phyloP scores from a whole-genome alignment of 2,888 invertebrate species.

The Parelbella ahira region DNA sequence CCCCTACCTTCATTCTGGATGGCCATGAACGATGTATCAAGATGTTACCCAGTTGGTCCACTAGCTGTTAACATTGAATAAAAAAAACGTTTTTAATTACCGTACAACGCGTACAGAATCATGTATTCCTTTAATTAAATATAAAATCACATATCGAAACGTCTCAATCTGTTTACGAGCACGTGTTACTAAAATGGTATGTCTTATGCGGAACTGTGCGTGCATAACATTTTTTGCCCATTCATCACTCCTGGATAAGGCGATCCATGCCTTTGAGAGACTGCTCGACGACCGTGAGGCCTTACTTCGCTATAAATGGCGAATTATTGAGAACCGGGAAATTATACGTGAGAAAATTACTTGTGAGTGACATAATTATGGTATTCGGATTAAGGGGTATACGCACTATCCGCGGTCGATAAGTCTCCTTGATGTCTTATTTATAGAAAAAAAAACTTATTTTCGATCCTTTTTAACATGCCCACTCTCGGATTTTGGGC shows the following conservation, averaged over 20 bases:
- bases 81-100: no score
- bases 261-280: constrained; percentile 29
- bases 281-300: constrained; percentile 35
- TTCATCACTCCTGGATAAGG: constrained; percentile 28
- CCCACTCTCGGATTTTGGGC: no score
- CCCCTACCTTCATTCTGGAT: no score
- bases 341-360: constrained; percentile 35
- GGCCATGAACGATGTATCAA: no score
- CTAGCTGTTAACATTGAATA: no score
- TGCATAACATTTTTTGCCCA: constrained; percentile 16
- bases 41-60: no score
- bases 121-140: constrained; percentile 3
- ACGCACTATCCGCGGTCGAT: constrained; percentile 1
- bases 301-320: constrained; percentile 24
- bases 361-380: constrained; percentile 30
- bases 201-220: constrained; percentile 15
- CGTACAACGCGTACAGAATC: neutral
- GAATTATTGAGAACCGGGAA: constrained; percentile 26
- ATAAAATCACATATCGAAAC: constrained; percentile 7
- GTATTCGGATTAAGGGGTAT: constrained; percentile 3
- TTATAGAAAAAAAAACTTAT: no score
- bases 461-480: no score
- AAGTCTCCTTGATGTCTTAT: no score
- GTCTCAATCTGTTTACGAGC: constrained; percentile 13
- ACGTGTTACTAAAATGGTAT: constrained; percentile 11